phyloP scores from a whole-genome alignment of 1,140 invertebrate species.

The Trypoxylus dichotomus region DNA sequence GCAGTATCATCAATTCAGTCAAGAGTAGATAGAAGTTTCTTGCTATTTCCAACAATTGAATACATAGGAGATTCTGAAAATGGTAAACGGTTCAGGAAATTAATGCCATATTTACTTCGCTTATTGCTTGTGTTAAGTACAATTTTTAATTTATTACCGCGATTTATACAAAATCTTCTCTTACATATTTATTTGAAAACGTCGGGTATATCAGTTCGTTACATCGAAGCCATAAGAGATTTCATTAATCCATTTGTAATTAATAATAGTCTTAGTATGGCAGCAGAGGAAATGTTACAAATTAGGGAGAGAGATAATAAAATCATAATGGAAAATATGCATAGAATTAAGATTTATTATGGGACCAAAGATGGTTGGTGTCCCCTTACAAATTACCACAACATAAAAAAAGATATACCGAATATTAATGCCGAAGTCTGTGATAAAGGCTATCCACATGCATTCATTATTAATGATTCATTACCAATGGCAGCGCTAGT shows the following conservation, averaged over 20 bases:
- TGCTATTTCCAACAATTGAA: conserved; percentile 84
- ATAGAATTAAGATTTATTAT: conserved; percentile 75
- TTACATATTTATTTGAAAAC: conserved; percentile 58
- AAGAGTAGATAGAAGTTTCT: conserved; percentile 61
- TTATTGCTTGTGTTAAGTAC: conserved; percentile 59
- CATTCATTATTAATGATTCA: conserved; percentile 71
- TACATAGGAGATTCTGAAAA: conserved; percentile 71
- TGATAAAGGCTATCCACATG: conserved; percentile 68
- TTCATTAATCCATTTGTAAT: conserved; percentile 59
- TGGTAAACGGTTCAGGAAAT: conserved; percentile 63
- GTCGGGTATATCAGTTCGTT: conserved; percentile 53
- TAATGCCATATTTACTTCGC: conserved; percentile 56
- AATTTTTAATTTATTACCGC: conserved; percentile 61
- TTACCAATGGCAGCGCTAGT: conserved; percentile 65
- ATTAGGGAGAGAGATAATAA: conserved; percentile 63
- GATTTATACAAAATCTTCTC: conserved; percentile 55
- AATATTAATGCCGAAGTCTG: conserved; percentile 59
- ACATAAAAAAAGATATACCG: conserved; percentile 64
- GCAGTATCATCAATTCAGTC: conserved; percentile 58
- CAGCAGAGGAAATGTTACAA: conserved; percentile 64
- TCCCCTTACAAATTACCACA: conserved; percentile 66
- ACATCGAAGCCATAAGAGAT: conserved; percentile 54
- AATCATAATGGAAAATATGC: conserved; percentile 57
- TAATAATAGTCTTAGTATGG: conserved; percentile 61
- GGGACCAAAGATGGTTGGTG: conserved; percentile 75